Conservation (phyloP, 2,888 invertebrate species). For the Neoitamus cyanurus region DNA sequence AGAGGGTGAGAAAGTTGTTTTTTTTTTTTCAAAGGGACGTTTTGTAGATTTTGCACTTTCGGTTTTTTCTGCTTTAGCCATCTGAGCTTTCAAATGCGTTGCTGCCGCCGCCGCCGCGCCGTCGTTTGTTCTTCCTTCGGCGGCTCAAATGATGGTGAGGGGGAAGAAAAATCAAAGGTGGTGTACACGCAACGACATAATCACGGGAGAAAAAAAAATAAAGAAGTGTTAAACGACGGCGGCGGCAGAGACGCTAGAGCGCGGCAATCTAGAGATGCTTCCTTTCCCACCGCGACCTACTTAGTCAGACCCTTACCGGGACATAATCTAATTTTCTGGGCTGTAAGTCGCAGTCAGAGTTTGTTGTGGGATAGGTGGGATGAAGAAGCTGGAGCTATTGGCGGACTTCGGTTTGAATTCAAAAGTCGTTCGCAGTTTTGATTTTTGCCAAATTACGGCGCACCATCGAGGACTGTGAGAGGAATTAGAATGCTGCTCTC, state of each 20-base stretch:
- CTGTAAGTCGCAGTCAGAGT: not conserved
- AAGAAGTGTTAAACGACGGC: not conserved
- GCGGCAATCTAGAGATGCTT: not conserved
- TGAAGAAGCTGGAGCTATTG: not conserved
- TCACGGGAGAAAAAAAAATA: not conserved
- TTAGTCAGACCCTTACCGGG: not conserved
- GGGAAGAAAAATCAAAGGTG: not conserved
- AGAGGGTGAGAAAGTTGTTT: not conserved
- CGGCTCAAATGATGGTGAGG: not conserved
- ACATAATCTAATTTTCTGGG: not conserved
- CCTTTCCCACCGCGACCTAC: not conserved
- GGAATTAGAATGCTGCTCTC: not conserved
- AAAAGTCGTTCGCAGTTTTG: not conserved
- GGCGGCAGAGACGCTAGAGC: not conserved
- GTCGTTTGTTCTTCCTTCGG: not conserved
- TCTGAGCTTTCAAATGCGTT: not conserved
- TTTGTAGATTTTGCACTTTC: slow-evolving; percentile 11
- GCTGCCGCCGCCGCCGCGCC: not conserved
- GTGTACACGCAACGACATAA: not conserved
- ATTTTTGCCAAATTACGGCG: not conserved
- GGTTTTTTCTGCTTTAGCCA: not conserved
- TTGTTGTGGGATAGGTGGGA: not conserved
- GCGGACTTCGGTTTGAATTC: not conserved
- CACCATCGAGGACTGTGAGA: not conserved
- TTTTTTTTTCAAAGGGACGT: not conserved